phyloP scores from a whole-genome alignment of 2,113 vertebrate species.

The Phyllostomus discolor region DNA sequence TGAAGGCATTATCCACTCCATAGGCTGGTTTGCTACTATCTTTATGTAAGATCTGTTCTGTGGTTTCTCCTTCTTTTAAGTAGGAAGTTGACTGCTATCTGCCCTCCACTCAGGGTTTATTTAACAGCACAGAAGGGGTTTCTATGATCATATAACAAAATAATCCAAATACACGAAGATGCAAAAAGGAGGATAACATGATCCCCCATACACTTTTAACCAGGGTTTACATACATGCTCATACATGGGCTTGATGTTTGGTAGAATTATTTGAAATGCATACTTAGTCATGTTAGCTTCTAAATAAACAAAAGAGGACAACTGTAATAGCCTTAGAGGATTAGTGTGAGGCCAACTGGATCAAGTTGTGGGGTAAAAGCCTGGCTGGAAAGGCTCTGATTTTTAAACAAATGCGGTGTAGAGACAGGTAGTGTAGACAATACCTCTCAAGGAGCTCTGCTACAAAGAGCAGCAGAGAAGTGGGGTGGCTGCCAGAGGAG shows the following conservation, averaged over 20 bases:
- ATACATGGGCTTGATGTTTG: neutral
- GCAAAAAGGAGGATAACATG: neutral
- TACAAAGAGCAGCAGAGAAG: neutral
- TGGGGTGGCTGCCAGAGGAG: neutral
- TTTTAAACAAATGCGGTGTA: neutral
- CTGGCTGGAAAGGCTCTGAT: neutral
- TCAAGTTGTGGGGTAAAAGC: neutral
- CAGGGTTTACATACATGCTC: neutral
- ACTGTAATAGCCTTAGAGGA: neutral
- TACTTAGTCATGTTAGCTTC: neutral
- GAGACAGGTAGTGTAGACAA: neutral
- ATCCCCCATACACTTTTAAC: neutral
- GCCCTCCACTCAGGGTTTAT: neutral
- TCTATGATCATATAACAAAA: conserved; percentile 17
- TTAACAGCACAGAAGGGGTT: neutral
- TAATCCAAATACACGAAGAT: neutral
- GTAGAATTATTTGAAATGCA: neutral
- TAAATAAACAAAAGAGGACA: neutral
- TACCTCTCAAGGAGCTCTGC: neutral
- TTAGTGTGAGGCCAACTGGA: neutral
- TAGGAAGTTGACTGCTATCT: neutral
- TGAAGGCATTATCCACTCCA: neutral
- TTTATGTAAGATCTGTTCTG: neutral
- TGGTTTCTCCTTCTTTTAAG: neutral
- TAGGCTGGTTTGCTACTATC: neutral